Evolutionary conservation across 2,113 vertebrate genomes (phyloP), one percentile per base, ranked within the genome.

Genomic region (Struthio camelus): DNA sequence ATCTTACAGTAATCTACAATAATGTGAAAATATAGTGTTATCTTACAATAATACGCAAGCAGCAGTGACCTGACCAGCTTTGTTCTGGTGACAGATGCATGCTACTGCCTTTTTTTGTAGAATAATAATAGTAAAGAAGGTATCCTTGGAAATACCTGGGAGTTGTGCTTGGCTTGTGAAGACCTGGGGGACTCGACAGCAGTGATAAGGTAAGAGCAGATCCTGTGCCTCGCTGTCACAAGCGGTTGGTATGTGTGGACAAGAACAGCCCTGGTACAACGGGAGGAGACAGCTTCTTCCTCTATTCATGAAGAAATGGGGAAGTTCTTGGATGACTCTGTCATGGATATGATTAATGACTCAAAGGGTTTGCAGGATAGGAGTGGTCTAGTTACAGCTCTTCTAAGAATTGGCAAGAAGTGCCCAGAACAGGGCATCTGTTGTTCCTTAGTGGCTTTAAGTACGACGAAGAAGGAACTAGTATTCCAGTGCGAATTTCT

Each of bases 1-100:
- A 1, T 9, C 1, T 0, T 15, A 16, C 61, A 36, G 0, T 5
- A 9, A 10, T 30, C 40, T 27, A 5, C 64, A 30, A 8, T 15
- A 9, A 11, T 19, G 28, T 73, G 48, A 67, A 83, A 62, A 38
- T 9, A 25, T 10, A 9, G 9, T 2, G 2, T 59, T 59, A 4
- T 9, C 64, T 53, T 48, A 51, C 13, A 17, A 2, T 36, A 61
- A 10, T 11, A 14, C 1, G 30, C 4, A 4, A 10, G 28, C 53
- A 27, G 59, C 32, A 34, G 7, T 6, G 46, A 14, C 20, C 20
- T 14, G 50, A 30, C 11, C 14, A 11, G 59, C 76, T 58, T 46
- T 28, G 46, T 8, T 44, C 36, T 15, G 0, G 9, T n/a, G 19
- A 22, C 44, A 24, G 61, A 6, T 1, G 1, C 4, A 0, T 20